Percentiles rank a stretch among this genome's conserved stretches.
Evolutionary conservation across 2,888 invertebrate species (phyloP).

Genomic region (Linnaemya tessellans): DNA sequence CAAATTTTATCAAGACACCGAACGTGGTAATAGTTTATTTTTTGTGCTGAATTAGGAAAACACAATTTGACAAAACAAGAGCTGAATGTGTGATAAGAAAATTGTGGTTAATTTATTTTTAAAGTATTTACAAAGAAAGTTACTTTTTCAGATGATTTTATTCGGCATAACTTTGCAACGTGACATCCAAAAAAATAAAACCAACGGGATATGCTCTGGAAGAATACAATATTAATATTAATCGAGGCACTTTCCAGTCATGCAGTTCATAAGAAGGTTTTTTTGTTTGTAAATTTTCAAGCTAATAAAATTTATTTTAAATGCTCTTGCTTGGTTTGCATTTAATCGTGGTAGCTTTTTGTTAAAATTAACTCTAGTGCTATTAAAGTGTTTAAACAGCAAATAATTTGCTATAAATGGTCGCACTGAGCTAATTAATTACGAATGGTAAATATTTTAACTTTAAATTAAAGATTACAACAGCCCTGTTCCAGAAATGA

Average conservation of each 20-base stretch:
- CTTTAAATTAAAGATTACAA: background rate
- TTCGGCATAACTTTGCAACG: background rate
- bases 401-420: slow-evolving; percentile 5
- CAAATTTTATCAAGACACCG: too few relatives aligned
- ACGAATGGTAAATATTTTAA: background rate
- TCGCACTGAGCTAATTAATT: slow-evolving; percentile 4
- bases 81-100: background rate
- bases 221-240: too few relatives aligned
- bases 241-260: background rate
- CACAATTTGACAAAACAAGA: too few relatives aligned
- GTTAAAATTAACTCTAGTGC: background rate
- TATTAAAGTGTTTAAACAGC: slow-evolving; percentile 11
- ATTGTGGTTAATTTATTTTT: background rate
- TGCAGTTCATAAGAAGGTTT: background rate
- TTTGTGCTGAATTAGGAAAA: too few relatives aligned
- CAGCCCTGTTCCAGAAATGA: background rate
- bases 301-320: background rate
- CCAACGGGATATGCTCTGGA: too few relatives aligned
- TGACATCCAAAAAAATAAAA: too few relatives aligned
- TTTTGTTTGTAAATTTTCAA: background rate
- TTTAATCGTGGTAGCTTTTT: background rate
- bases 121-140: background rate
- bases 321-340: background rate
- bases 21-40: too few relatives aligned
- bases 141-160: too few relatives aligned